Base-by-base conservation (phyloP, 2,888 invertebrate genomes). In the Atethmia centrago region DNA sequence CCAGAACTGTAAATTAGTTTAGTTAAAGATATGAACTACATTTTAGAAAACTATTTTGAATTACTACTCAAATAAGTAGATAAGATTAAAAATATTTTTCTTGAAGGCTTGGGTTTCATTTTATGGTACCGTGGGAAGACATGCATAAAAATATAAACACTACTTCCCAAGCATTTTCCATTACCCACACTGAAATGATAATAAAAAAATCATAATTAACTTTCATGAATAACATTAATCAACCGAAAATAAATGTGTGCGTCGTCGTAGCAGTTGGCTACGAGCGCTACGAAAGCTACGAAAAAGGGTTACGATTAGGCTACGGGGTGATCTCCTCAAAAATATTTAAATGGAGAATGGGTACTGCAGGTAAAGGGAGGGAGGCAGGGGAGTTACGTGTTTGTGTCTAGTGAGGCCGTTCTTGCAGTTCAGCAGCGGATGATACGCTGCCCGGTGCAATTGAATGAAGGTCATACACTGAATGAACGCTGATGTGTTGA, bases 401-500 rank as follows among this genome's bases (percentile, higher is more conserved):
- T 56, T 53, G 55, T 51, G 84, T 83, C 84, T 80, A 80, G 84
- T 80, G 84, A 83, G 79, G 68, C 74, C 31, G 67, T 65, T 83
- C 84, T 51, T 72, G 80, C 55, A 79, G 47, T 83, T 83, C 80
- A 79, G 73, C 59, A 68, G 45, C 55, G 28, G 31, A 31, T 71
- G 70, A 55, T 65, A 63, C 78, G 70, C 56, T 49, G 61, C 53
- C 45, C 49, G 51, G 31, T 83, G 84, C 67, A 80, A 77, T 28
- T 55, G 66, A 79, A 67, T 79, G 63, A 80, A 80, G 66, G 63
- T 73, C 67, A 79, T 56, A 53, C 28, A 65, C 53, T 68, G 55
- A 80, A 79, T 72, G 79, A 62, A 83, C 51, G 31, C 14, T 67
- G n/a, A 64, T 45, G 16, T 71, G 8, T 53, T 56, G 12, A 42